Evolutionary conservation across 2,113 vertebrate genomes (phyloP).

Genomic region (Muscicapa adusta): DNA sequence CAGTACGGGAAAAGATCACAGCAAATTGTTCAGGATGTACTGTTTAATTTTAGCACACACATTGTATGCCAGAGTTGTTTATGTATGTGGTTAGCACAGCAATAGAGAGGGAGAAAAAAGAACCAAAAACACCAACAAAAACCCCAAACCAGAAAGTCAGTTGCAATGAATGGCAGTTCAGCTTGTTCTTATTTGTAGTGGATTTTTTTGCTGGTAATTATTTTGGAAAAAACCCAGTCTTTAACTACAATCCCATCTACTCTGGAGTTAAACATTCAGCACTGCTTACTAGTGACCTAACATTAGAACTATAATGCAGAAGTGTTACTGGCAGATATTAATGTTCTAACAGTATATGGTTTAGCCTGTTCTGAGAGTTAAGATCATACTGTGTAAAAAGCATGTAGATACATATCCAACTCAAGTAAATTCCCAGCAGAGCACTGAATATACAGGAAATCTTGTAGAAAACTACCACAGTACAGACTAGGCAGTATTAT

Average conservation of each 20-base stretch:
- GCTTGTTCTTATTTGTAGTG: neutral
- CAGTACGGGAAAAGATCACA: neutral
- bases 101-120: neutral
- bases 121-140: neutral
- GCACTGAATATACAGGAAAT: neutral
- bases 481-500: neutral
- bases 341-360: neutral
- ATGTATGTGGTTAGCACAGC: neutral
- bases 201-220: neutral
- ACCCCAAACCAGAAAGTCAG: neutral
- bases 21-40: neutral
- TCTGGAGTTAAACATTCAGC: neutral
- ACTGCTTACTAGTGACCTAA: neutral
- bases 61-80: neutral
- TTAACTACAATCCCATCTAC: neutral
- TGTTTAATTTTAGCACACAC: conserved; percentile 2
- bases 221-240: neutral
- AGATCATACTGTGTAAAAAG: neutral
- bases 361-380: neutral
- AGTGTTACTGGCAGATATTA: neutral
- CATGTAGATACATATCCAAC: neutral
- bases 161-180: neutral
- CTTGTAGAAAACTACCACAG: neutral
- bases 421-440: neutral
- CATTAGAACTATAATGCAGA: neutral